Evolutionary conservation across 2,797 vertebrate species (phyloP).

Genomic region (Acipenser transmontanus): DNA sequence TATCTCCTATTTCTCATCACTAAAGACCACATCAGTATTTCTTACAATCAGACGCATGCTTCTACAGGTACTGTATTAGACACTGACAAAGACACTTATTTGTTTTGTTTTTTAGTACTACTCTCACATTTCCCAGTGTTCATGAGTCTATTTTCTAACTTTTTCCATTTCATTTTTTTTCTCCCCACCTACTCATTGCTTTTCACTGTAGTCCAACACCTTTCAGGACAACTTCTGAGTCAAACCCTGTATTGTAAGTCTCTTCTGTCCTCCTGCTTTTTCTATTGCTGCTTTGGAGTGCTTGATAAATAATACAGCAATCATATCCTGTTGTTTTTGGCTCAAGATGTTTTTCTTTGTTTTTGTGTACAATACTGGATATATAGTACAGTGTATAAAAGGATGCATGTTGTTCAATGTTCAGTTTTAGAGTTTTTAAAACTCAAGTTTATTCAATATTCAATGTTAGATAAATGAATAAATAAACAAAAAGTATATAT

Average conservation of each 20-base stretch:
- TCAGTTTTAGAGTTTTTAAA: no score
- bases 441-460: no score
- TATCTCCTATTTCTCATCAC: background rate
- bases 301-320: no score
- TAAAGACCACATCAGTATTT: conserved; percentile 33
- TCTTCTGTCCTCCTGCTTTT: background rate
- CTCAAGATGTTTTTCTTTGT: no score
- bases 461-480: no score
- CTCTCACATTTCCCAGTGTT: conserved; percentile 9
- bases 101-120: conserved; percentile 12
- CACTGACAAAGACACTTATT: conserved; percentile 13
- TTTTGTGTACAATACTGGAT: no score
- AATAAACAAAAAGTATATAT: no score
- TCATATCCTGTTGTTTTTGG: no score
- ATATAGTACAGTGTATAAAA: no score
- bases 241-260: conserved; percentile 46
- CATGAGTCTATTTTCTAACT: background rate
- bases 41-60: conserved; percentile 26
- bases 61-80: conserved; percentile 27
- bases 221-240: conserved; percentile 35
- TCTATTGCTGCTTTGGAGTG: background rate
- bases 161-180: conserved; percentile 7
- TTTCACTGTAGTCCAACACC: conserved; percentile 33
- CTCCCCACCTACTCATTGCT: conserved; percentile 9
- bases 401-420: no score